Evolutionary conservation across 2,113 vertebrate genomes (phyloP).

Genomic region (Mastomys coucha): DNA sequence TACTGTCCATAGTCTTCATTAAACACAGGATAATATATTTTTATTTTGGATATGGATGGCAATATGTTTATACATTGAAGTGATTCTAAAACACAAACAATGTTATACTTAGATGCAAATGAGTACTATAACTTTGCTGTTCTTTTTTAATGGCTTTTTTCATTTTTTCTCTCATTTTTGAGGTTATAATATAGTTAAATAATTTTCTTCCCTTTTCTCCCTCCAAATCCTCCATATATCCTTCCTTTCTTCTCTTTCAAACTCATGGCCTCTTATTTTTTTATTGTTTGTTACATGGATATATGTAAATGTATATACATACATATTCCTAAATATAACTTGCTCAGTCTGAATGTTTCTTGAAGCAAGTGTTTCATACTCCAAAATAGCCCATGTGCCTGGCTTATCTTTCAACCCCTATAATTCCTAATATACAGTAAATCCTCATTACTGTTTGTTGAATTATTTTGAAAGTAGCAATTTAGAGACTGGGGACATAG

Average conservation of each 20-base stretch:
- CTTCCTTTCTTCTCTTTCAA: background rate
- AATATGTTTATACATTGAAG: background rate
- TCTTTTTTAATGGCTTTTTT: background rate
- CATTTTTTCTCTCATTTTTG: background rate
- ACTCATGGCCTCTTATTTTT: background rate
- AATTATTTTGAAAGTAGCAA: conserved; percentile 56
- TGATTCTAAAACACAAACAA: too few species aligned
- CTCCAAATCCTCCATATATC: background rate
- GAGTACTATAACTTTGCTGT: too few species aligned
- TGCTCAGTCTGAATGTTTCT: background rate
- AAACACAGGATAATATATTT: background rate
- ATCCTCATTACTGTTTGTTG: background rate
- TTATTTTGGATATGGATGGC: background rate
- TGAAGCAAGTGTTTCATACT: background rate
- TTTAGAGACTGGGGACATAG: background rate
- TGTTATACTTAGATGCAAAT: too few species aligned
- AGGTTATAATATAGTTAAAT: background rate
- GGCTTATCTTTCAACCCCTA: background rate
- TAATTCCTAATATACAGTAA: background rate
- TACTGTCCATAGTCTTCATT: background rate
- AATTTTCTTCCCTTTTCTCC: background rate
- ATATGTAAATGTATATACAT: background rate
- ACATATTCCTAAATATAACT: background rate
- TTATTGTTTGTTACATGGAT: background rate
- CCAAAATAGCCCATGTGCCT: background rate